phyloP scores from a whole-genome alignment of 2,113 vertebrate genomes.

The Orthonyx spaldingii region DNA sequence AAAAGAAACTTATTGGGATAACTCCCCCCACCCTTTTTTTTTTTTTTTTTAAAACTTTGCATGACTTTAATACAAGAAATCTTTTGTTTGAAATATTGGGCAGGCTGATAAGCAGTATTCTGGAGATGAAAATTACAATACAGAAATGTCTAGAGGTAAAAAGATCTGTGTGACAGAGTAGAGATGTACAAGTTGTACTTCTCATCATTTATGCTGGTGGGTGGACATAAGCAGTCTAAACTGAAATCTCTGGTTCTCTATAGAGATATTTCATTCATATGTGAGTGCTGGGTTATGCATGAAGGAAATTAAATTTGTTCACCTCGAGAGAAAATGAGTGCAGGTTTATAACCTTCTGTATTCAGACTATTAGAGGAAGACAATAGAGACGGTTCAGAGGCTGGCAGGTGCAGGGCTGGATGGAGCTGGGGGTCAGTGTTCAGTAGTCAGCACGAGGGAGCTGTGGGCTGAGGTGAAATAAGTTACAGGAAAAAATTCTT shows the following conservation, averaged over 20 bases:
- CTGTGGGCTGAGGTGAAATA: neutral
- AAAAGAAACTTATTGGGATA: slow-evolving; percentile 28
- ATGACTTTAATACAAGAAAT: neutral
- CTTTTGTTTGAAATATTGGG: slow-evolving; percentile 18
- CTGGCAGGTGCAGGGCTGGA: neutral
- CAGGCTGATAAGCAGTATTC: slow-evolving; percentile 4
- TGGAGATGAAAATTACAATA: slow-evolving; percentile 8
- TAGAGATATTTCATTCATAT: slow-evolving; percentile 1
- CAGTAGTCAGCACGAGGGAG: neutral
- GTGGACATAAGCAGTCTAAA: neutral
- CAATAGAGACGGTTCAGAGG: neutral
- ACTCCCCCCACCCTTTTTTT: neutral
- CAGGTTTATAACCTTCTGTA: neutral
- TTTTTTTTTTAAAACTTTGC: neutral
- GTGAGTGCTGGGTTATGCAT: neutral
- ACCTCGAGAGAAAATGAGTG: neutral
- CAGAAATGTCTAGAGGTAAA: neutral
- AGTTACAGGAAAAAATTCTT: neutral
- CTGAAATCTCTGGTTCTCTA: neutral
- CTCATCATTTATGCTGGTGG: neutral
- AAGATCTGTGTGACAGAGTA: slow-evolving; percentile 1
- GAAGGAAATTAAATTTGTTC: neutral
- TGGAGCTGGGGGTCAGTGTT: neutral
- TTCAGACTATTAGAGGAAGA: neutral
- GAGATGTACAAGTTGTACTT: neutral